Conservation (phyloP, 2,113 vertebrate species). For the Antidorcas marsupialis region DNA sequence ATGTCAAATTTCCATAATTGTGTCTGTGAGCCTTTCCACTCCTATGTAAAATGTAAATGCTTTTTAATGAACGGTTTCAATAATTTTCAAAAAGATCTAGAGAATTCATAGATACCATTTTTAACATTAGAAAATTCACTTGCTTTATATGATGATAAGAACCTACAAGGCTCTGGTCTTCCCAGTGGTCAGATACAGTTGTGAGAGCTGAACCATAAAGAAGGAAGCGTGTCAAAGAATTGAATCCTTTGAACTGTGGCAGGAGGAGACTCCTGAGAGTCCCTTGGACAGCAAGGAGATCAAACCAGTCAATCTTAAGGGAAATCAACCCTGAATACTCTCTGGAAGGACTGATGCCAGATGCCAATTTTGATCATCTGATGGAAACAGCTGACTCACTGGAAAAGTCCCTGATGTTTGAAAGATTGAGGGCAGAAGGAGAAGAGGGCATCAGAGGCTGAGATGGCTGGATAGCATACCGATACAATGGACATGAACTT, state of each 20-base stretch:
- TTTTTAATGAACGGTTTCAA: not conserved
- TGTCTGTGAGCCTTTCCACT: not conserved
- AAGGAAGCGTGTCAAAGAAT: not conserved
- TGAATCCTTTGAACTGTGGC: not conserved
- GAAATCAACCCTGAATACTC: not conserved
- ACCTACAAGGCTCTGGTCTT: not conserved
- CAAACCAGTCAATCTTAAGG: not conserved
- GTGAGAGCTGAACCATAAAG: not conserved
- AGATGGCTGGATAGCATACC: not conserved
- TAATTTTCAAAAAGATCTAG: not conserved
- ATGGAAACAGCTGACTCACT: not conserved
- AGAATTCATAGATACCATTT: not conserved
- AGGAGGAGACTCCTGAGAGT: not conserved
- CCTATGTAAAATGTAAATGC: not conserved
- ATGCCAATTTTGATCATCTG: not conserved
- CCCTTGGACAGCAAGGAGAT: not conserved
- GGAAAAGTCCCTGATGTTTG: not conserved
- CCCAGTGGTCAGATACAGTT: not conserved
- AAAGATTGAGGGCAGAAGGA: not conserved
- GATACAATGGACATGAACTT: not conserved
- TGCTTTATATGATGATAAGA: not conserved
- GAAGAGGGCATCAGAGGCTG: not conserved
- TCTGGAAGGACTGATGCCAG: not conserved
- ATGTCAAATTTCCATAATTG: not conserved
- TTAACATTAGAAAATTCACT: not conserved